A percentile compares a stretch with the other conserved stretches of the same genome.
These are phyloP conservation scores for Neotoma lepida DNA, from an alignment of 2,113 vertebrate species.

Conservation along the genomic window DNA sequence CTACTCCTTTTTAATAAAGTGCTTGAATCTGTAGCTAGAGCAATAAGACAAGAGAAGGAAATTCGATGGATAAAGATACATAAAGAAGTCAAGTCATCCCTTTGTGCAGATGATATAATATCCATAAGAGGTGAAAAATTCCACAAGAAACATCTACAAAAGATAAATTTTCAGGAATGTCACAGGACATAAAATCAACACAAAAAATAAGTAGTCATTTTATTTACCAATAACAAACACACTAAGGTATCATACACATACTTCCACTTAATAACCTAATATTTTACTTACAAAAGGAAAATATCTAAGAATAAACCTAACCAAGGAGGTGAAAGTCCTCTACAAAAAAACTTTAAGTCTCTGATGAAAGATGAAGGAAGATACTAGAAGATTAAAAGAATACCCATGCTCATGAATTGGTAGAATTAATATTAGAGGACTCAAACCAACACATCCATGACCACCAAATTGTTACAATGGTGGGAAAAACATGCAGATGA, in stretches of 20 bases:
- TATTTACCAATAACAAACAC: neutral
- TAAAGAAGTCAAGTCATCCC: neutral
- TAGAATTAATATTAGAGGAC: neutral
- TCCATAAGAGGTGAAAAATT: neutral
- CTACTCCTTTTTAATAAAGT: neutral
- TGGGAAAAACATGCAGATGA: neutral
- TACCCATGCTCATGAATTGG: neutral
- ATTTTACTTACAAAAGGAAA: too few relatives aligned
- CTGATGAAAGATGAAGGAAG: neutral
- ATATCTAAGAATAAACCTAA: neutral
- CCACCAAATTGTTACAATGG: neutral
- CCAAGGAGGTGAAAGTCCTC: neutral
- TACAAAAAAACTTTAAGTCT: neutral
- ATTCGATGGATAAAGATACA: neutral
- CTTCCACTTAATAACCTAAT: neutral
- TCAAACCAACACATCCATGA: neutral
- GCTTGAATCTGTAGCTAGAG: neutral
- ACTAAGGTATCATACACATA: neutral
- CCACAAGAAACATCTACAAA: neutral
- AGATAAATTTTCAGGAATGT: neutral
- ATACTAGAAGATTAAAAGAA: neutral
- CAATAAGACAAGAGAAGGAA: neutral
- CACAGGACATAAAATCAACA: neutral
- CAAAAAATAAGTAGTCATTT: neutral
- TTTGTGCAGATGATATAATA: neutral